A percentile compares a stretch with the other conserved stretches of the same genome.
These are phyloP conservation scores for Andrena trimmerana DNA, from an alignment of 2,888 invertebrate species.

Conservation along the genomic window DNA sequence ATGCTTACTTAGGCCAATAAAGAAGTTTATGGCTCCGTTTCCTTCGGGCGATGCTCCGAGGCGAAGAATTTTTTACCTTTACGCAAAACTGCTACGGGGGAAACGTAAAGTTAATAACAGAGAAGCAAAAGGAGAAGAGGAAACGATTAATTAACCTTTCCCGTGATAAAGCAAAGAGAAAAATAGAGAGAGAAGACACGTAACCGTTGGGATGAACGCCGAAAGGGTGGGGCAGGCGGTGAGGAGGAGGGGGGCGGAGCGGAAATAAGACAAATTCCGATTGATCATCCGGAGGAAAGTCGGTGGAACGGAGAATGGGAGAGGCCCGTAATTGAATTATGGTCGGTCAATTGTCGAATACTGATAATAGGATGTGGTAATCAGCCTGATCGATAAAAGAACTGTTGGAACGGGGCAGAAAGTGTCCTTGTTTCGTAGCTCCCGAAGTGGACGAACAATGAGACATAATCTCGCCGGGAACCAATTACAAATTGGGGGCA, in stretches of 20 bases:
- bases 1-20: not conserved
- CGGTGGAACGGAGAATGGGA: slow-evolving; percentile 25
- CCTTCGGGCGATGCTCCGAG: not conserved
- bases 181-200: slow-evolving; percentile 5
- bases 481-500: not conserved
- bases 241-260: not conserved
- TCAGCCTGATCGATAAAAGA: slow-evolving; percentile 29
- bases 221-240: slow-evolving; percentile 24
- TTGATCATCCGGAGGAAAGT: slow-evolving; percentile 47
- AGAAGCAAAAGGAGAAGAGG: not conserved
- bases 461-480: not conserved
- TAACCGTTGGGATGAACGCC: slow-evolving; percentile 14
- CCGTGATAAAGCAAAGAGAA: slow-evolving; percentile 9
- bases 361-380: slow-evolving; percentile 44
- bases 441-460: not conserved
- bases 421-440: not conserved
- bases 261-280: slow-evolving; percentile 63
- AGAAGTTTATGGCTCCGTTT: slow-evolving; percentile 3
- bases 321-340: slow-evolving; percentile 53
- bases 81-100: not conserved
- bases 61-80: not conserved
- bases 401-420: not conserved
- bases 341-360: slow-evolving; percentile 46
- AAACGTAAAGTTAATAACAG: not conserved
- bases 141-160: slow-evolving; percentile 61